These are phyloP conservation scores for Oxyteleia sp. DNA, from an alignment of 2,888 invertebrate genomes.

Conservation along the genomic window DNA sequence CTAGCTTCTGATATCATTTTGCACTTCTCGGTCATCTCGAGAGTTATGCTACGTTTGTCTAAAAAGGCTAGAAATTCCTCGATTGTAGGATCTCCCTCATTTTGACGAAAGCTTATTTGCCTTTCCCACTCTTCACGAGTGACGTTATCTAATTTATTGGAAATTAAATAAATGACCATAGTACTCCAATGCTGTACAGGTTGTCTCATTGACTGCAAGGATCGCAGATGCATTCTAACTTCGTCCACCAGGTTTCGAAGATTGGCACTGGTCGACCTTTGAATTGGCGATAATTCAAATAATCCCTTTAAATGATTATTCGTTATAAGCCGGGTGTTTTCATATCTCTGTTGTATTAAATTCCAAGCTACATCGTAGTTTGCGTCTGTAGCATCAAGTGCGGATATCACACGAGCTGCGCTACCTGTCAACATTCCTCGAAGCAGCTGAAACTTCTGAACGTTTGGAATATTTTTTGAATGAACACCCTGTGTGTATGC, in stretches of 20 bases:
- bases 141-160: neutral
- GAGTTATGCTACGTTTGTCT: neutral
- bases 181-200: constrained; percentile 5
- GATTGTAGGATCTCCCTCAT: neutral
- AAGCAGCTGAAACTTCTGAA: constrained; percentile 26
- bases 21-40: constrained; percentile 7
- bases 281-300: too few species aligned
- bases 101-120: neutral
- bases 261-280: too few species aligned
- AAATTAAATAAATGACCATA: neutral
- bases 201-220: constrained; percentile 1
- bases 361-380: constrained; percentile 6
- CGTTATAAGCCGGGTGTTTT: neutral
- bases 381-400: constrained; percentile 9
- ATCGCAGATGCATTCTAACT: neutral
- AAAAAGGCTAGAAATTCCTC: neutral
- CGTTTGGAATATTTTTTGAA: constrained; percentile 9
- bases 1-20: too few species aligned
- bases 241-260: too few species aligned
- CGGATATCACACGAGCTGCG: constrained; percentile 5
- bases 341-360: constrained; percentile 4
- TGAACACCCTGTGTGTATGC: neutral
- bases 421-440: constrained; percentile 15
- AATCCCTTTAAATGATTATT: too few species aligned
- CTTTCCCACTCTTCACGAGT: constrained; percentile 9